Evolutionary conservation across 2,113 vertebrate genomes (phyloP), one percentile per base, ranked within the genome.

Genomic region (Pogonocichla stellata): DNA sequence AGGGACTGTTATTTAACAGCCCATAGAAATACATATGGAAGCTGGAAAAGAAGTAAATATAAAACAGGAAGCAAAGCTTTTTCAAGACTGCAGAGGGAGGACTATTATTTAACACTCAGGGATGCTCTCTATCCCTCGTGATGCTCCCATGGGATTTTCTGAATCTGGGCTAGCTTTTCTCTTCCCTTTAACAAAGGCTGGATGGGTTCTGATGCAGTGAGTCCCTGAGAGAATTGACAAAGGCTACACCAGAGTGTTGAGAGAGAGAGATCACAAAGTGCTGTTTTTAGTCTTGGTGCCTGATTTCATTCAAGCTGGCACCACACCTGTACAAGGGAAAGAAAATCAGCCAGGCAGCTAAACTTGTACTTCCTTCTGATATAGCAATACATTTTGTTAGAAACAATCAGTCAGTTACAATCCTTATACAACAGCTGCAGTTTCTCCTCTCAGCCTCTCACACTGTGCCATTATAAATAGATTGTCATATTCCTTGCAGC

Each of bases 371-470:
- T 96, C 96, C 91, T 89, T 94, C 88, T 95, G 94, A 85, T 93
- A 61, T n/a, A 91, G 96, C 93, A 94, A 72, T 90, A 47, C 69
- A 66, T 96, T 96, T 96, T 91, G 87, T 94, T 95, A 83, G 93
- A 95, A 93, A 92, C 92, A 94, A 90, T 93, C 96, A 97, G 96
- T 97, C 89, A 88, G 97, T 97, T 96, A 88, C 88, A 97, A 97
- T 96, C 96, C 97, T 92, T 80, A 86, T 34, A 6, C 22, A 93
- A 96, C 97, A 98, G 96, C 98, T 98, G 98, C 93, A 85, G 88
- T 84, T 98, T 94, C 91, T 93, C 95, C 91, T 96, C 95, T 84
- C 93, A 92, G 80, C 72, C 84, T 90, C 42, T 7, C 78, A 79
- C 81, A 85, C 71, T 91, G 85, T 95, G 95, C 95, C 95, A 96